These are phyloP conservation scores for Paradisaea rubra DNA, from an alignment of 2,113 vertebrate genomes.

Conservation along the genomic window DNA sequence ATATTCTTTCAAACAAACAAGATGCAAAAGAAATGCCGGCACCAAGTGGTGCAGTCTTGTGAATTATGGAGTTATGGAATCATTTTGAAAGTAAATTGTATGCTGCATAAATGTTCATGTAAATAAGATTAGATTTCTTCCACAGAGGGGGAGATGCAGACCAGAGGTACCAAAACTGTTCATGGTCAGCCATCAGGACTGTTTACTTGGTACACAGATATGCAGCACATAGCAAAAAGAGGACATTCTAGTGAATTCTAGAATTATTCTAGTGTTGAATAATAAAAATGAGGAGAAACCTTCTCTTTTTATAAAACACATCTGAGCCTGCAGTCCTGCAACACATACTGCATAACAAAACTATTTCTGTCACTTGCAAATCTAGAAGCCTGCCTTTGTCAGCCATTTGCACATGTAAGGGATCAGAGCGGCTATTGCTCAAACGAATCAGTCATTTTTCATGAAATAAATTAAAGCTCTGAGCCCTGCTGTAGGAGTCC, in stretches of 20 bases:
- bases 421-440: not conserved
- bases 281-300: not conserved
- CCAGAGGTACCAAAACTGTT: not conserved
- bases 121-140: slow-evolving; percentile 20
- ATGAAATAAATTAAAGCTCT: not conserved
- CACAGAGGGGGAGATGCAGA: not conserved
- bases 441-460: not conserved
- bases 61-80: slow-evolving; percentile 36
- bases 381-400: not conserved
- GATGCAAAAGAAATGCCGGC: slow-evolving; percentile 35
- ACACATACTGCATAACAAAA: not conserved
- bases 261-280: not conserved
- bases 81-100: slow-evolving; percentile 36
- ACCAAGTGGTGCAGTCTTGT: not conserved
- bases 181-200: not conserved
- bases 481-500: not conserved
- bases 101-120: not conserved
- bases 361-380: not conserved
- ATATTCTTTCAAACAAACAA: slow-evolving; percentile 35
- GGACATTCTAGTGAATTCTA: not conserved
- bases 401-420: not conserved
- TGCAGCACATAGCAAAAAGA: not conserved
- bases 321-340: not conserved
- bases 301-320: not conserved
- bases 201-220: not conserved